Evolutionary conservation across 1,140 invertebrate genomes (phyloP).

Genomic region (Lutraria rhynchaena): DNA sequence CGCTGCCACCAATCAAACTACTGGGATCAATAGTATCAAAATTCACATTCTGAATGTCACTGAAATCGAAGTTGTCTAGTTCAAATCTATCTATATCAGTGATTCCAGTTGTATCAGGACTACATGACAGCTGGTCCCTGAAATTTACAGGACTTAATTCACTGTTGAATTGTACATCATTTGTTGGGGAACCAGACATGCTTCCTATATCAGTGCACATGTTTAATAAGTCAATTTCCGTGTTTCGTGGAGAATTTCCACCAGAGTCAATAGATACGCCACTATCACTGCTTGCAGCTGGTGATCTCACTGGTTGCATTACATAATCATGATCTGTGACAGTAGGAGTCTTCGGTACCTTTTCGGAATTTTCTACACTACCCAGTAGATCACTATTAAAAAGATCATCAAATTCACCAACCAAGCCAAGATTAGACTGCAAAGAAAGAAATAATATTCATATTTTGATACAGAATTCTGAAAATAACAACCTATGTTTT

Average conservation of each 20-base stretch:
- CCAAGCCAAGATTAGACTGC: conserved; percentile 68
- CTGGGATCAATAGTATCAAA: conserved; percentile 52
- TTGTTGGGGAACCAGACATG: conserved; percentile 61
- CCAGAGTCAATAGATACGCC: conserved; percentile 71
- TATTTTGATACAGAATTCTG: conserved; percentile 1
- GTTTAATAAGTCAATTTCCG: conserved; percentile 49
- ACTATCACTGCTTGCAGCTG: conserved; percentile 70
- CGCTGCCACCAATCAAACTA: conserved; percentile 25
- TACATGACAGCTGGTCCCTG: conserved; percentile 44
- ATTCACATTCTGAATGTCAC: conserved; percentile 62
- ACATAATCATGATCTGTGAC: conserved; percentile 72
- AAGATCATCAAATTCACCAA: conserved; percentile 62
- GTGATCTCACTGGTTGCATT: conserved; percentile 67
- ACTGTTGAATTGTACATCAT: background rate
- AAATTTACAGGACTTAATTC: conserved; percentile 2
- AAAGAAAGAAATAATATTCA: conserved; percentile 54
- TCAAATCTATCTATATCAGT: conserved; percentile 59
- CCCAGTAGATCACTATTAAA: conserved; percentile 57
- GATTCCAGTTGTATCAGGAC: conserved; percentile 24
- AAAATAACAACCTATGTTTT: no score
- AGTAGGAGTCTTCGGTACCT: conserved; percentile 17
- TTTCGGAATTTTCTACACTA: conserved; percentile 27
- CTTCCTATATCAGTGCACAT: conserved; percentile 46
- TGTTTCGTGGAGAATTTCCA: conserved; percentile 58
- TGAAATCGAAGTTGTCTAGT: conserved; percentile 71